Evolutionary conservation across 2,888 invertebrate genomes (phyloP), one percentile per base, ranked within the genome.

Genomic region (Ennomos fuscantarius): DNA sequence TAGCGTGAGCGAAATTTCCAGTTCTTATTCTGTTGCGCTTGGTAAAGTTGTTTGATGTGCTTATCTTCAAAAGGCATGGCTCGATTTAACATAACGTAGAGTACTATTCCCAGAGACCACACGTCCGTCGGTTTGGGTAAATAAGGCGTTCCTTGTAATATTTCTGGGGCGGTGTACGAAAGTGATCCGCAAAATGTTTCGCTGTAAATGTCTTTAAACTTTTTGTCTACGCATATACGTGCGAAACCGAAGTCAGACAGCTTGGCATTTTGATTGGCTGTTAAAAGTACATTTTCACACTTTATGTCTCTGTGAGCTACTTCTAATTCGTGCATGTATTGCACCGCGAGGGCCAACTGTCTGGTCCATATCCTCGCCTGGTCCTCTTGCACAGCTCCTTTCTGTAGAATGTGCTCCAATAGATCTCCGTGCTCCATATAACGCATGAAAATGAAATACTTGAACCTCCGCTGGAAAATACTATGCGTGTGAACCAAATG

Each of bases 161-260:
- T 95, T 87, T 98, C 97, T 0, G 97, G 97, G 0, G 97, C 96
- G 0, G 96, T 97, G 75, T 98, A 98, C 0, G 97, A 96, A 12
- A 97, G 86, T 0, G 97, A 97, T 0, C 97, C 97, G 76, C 97
- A 97, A 79, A 96, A 97, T 0, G 97, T 97, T 70, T 95, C 94
- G 72, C 97, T 97, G 48, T 94, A 86, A 11, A 95, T 80, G 32
- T 91, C 87, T 53, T 78, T 84, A 40, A 83, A 73, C 53, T 80
- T 79, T 45, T 85, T 83, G 64, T 93, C 89, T 12, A 93, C 82
- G 65, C 89, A 89, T 43, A 73, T 65, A 6, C 93, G 93, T 0
- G 97, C 94, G 79, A 97, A 97, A 2, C 97, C 97, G 74, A 97
- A 97, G 82, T 97, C 97, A 0, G 96, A 95, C 13, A 96, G 78